Conservation (phyloP, 2,113 vertebrate species). For the Xiphias gladius region DNA sequence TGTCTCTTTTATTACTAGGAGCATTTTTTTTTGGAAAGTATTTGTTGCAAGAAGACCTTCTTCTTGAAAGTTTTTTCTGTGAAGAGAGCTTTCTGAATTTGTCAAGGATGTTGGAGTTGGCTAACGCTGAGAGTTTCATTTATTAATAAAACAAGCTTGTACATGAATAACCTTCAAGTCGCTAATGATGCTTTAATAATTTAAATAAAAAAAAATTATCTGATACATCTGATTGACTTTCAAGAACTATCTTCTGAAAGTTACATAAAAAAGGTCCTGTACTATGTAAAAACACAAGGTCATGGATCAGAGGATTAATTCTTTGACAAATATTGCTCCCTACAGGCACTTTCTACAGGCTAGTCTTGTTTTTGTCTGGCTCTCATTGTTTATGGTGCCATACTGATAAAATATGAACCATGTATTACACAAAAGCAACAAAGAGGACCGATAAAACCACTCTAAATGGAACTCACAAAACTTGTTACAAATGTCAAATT, state of each 20-base stretch:
- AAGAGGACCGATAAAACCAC: constrained; percentile 58
- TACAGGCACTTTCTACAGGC: constrained; percentile 27
- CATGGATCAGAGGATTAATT: constrained; percentile 22
- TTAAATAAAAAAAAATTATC: neutral
- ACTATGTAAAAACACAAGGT: neutral
- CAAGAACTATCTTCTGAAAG: neutral
- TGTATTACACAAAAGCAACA: constrained; percentile 45
- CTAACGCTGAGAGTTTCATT: constrained; percentile 5
- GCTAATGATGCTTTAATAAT: neutral
- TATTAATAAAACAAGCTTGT: neutral
- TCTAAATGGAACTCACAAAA: constrained; percentile 66
- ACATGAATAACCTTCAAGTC: constrained; percentile 10
- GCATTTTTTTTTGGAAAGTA: neutral
- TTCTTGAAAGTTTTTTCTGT: neutral
- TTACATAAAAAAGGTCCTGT: neutral
- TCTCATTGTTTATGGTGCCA: constrained; percentile 31
- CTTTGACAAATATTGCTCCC: constrained; percentile 41
- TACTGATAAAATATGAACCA: constrained; percentile 40
- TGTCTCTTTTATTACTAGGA: neutral
- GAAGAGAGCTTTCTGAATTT: neutral
- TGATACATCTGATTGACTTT: neutral
- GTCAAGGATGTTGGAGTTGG: neutral
- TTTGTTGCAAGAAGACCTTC: neutral
- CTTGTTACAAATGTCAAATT: constrained; percentile 78
- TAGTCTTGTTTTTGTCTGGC: constrained; percentile 26